These are phyloP conservation scores for Helostoma temminkii DNA, from an alignment of 2,797 vertebrate genomes.

Conservation along the genomic window DNA sequence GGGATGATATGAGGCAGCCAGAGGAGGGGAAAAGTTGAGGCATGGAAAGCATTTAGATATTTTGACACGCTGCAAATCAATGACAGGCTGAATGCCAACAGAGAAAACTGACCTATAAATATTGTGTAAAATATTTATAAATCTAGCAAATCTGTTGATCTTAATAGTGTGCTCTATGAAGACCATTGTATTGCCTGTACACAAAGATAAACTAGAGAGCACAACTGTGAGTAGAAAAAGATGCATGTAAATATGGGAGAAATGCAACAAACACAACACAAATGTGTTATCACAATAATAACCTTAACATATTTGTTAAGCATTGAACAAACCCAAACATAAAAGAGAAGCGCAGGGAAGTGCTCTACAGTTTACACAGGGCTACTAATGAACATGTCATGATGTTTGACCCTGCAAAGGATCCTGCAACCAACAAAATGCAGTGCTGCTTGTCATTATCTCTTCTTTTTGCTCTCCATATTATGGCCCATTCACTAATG, in stretches of 20 bases:
- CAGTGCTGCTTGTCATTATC: not conserved
- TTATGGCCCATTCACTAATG: slow-evolving; percentile 55
- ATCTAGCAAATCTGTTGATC: not conserved
- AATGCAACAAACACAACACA: slow-evolving; percentile 33
- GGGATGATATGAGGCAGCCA: slow-evolving; percentile 3
- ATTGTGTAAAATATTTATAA: not conserved
- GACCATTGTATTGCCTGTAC: not conserved
- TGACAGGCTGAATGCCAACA: slow-evolving; percentile 57
- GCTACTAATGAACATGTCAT: slow-evolving; percentile 29
- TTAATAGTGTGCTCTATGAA: not conserved
- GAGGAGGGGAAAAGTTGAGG: slow-evolving; percentile 5
- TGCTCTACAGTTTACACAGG: slow-evolving; percentile 22
- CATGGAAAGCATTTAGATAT: slow-evolving; percentile 42
- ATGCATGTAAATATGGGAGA: slow-evolving; percentile 11
- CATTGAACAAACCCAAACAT: slow-evolving; percentile 27
- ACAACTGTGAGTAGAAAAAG: not conserved
- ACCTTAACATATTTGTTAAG: slow-evolving; percentile 18
- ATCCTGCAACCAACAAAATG: slow-evolving; percentile 26
- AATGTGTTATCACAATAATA: slow-evolving; percentile 8
- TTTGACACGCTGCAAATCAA: slow-evolving; percentile 61
- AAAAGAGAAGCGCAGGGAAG: slow-evolving; percentile 17
- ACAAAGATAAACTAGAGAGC: not conserved
- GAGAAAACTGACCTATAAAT: slow-evolving; percentile 15
- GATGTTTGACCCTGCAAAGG: slow-evolving; percentile 42
- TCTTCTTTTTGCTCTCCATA: slow-evolving; percentile 2